phyloP scores from a whole-genome alignment of 2,113 vertebrate species.

The Dicaeum eximium region DNA sequence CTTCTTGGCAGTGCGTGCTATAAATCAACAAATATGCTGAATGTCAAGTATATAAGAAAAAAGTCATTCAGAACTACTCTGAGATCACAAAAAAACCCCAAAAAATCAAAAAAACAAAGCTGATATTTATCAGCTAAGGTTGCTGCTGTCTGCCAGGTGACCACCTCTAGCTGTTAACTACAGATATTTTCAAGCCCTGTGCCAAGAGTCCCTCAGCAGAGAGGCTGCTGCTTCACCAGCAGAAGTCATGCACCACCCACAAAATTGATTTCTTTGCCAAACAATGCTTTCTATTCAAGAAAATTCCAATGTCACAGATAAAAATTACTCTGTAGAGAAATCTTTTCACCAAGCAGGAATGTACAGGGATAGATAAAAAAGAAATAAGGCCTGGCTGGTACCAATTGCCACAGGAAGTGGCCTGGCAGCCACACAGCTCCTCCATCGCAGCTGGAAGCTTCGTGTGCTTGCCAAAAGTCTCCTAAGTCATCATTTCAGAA shows the following conservation, averaged over 20 bases:
- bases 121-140: not conserved
- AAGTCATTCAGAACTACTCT: not conserved
- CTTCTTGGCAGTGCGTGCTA: not conserved
- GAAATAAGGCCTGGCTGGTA: not conserved
- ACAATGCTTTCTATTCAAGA: not conserved
- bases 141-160: not conserved
- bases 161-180: not conserved
- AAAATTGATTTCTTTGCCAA: not conserved
- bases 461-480: not conserved
- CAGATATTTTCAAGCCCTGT: not conserved
- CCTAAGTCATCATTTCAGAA: not conserved
- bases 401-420: not conserved
- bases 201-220: not conserved
- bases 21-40: not conserved
- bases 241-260: not conserved
- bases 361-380: not conserved
- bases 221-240: not conserved
- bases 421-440: not conserved
- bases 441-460: not conserved
- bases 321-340: not conserved
- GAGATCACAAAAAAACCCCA: not conserved
- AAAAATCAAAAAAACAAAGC: fast-evolving
- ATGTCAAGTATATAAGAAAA: not conserved
- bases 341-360: not conserved
- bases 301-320: not conserved